Evolutionary conservation across 2,113 vertebrate genomes (phyloP).

Genomic region (Strix uralensis): DNA sequence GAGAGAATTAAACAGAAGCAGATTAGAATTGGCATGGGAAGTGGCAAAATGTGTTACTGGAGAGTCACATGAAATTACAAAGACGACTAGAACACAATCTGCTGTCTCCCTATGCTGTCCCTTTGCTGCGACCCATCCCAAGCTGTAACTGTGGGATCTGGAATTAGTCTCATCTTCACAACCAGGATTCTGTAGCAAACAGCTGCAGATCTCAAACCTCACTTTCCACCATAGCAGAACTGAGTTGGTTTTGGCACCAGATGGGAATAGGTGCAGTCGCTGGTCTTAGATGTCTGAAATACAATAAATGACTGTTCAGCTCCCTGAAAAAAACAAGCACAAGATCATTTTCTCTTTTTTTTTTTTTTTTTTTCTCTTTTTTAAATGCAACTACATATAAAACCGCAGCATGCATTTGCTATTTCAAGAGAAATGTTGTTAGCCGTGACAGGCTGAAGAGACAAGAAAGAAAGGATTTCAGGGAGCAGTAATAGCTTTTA

Average conservation of each 20-base stretch:
- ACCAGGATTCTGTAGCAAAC: background rate
- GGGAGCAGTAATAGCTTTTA: background rate
- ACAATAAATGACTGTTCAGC: background rate
- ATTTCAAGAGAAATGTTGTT: background rate
- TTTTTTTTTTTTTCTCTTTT: fast-evolving
- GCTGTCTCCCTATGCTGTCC: background rate
- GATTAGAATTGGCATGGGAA: background rate
- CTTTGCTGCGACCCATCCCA: background rate
- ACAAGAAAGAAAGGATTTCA: background rate
- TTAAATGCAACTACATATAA: background rate
- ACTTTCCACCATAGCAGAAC: background rate
- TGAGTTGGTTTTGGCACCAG: background rate
- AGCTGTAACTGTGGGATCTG: background rate
- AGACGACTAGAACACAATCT: background rate
- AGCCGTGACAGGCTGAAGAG: background rate
- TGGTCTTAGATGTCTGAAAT: background rate
- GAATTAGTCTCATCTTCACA: background rate
- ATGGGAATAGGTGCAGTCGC: background rate
- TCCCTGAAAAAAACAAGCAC: background rate
- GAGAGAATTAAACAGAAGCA: background rate
- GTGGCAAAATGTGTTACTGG: background rate
- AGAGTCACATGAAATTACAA: background rate
- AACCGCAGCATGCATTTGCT: background rate
- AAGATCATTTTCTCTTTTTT: too few relatives aligned
- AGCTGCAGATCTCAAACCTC: background rate